Percentiles rank a stretch among this genome's conserved stretches.
Conservation (phyloP, 30 jellyfish, hydroid and myxozoan species). For the Rhopilema esculentum region DNA sequence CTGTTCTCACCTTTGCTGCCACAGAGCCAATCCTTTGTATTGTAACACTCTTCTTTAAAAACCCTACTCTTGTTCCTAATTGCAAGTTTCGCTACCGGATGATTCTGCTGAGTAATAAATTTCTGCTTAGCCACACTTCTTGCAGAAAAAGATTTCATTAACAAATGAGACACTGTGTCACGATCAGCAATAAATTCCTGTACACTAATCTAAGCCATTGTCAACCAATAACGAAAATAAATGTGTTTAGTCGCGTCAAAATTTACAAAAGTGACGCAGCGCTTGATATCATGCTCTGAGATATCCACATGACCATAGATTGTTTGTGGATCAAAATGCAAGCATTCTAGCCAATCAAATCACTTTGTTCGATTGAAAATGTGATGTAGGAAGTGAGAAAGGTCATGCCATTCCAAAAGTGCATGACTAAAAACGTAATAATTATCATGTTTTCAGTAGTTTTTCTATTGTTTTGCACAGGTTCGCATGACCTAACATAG, state of each 20-base stretch:
- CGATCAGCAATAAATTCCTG: too few relatives aligned
- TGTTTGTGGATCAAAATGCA: neutral
- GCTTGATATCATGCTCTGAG: neutral
- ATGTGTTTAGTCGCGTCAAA: neutral
- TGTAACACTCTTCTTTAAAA: slow-evolving; percentile 43
- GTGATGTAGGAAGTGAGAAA: neutral
- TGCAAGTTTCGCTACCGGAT: slow-evolving; percentile 12
- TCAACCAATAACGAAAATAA: neutral
- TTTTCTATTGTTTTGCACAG: neutral
- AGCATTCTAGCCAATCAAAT: neutral
- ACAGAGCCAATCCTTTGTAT: slow-evolving; percentile 16
- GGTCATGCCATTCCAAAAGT: neutral
- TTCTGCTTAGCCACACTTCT: slow-evolving; percentile 43
- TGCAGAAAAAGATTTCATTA: slow-evolving; percentile 21
- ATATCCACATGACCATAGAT: neutral
- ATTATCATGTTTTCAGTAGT: neutral
- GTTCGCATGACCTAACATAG: neutral
- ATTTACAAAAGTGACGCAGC: neutral
- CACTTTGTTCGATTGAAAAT: neutral
- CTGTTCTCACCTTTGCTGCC: slow-evolving; percentile 3
- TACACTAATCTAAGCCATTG: neutral
- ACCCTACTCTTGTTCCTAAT: slow-evolving; percentile 9
- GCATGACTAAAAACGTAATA: neutral
- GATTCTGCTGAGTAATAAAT: slow-evolving; percentile 2
- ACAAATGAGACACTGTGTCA: neutral